Base-by-base conservation (phyloP, 2,113 vertebrate species). In the Spermophilus dauricus region DNA sequence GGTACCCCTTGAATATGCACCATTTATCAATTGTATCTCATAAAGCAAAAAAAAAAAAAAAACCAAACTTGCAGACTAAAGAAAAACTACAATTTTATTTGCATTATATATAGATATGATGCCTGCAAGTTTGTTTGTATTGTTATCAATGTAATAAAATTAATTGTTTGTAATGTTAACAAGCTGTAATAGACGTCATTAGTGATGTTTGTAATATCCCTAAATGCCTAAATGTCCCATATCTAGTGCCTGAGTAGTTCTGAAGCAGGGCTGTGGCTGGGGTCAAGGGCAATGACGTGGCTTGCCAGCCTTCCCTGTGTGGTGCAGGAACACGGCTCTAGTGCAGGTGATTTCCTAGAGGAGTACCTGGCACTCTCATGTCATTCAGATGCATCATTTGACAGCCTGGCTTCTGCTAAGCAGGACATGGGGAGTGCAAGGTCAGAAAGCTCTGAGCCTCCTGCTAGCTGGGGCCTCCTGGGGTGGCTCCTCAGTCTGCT, bases 341-440 rank as follows among this genome's bases (percentile, higher is more conserved):
- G 37, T 61, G 39, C 34, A 30, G 34, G 5, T 32, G 17, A 6
- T 70, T 63, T 77, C 30, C 13, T 3, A n/a, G 65, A 37, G 8
- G 13, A 6, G 1, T 5, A 0, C 16, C 4, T 30, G 28, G 37
- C 76, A 48, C 14, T 32, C 13, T 45, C 0, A 3, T 26, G 9
- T 9, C 58, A 10, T 5, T 1, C n/a, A n/a, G n/a, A n/a, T n/a
- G 45, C 45, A 45, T 45, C 45, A 45, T 45, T 45, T 45, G 45
- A 45, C 7, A 45, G 45, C 45, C 45, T 45, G 45, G 45, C 45
- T 45, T 45, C 45, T 45, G 7, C 45, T 45, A 45, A 45, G 7
- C 45, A 45, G 45, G 45, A 45, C 45, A 45, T 7, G 7, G 45
- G 8, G 45, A 45, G 45, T 45, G 7, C 45, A 45, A 45, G 7